Evolutionary conservation across 2,797 vertebrate genomes (phyloP).

Genomic region (Platyrinchus mystaceus): DNA sequence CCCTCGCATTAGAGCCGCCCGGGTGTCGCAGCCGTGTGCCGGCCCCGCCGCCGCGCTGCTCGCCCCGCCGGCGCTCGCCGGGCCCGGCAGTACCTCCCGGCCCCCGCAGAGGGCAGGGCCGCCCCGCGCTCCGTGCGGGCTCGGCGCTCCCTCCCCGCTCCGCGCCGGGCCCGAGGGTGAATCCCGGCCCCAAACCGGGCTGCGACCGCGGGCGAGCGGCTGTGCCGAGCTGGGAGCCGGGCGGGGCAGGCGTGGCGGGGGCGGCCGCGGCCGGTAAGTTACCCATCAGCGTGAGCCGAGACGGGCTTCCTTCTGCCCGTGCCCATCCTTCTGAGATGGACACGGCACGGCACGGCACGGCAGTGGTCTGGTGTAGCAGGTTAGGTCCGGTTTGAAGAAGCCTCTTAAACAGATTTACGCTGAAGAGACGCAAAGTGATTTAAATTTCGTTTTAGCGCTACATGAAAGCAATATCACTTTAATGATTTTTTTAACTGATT

Average conservation of each 20-base stretch:
- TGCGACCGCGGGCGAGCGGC: background rate
- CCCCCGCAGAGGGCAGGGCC: constrained; percentile 76
- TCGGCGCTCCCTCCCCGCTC: background rate
- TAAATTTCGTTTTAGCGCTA: background rate
- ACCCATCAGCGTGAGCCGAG: rapidly evolving
- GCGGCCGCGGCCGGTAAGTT: background rate
- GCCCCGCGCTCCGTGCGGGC: background rate
- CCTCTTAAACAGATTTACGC: rapidly evolving
- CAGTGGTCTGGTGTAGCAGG: rapidly evolving
- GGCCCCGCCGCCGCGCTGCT: background rate
- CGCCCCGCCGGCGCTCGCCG: too few relatives aligned
- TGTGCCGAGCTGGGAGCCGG: background rate
- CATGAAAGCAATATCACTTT: background rate
- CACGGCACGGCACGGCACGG: background rate
- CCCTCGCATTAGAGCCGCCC: rapidly evolving
- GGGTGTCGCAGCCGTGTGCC: background rate
- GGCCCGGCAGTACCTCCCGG: constrained; percentile 16
- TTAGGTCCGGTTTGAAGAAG: background rate
- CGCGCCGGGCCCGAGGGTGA: rapidly evolving
- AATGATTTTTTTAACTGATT: background rate
- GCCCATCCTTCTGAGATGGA: rapidly evolving
- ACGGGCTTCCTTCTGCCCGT: background rate
- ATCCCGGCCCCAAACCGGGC: background rate
- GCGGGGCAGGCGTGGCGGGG: background rate
- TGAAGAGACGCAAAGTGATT: background rate